A percentile compares a stretch with the other conserved stretches of the same genome.
phyloP scores from a whole-genome alignment of 2,113 vertebrate genomes.

The Xenus cinereus region DNA sequence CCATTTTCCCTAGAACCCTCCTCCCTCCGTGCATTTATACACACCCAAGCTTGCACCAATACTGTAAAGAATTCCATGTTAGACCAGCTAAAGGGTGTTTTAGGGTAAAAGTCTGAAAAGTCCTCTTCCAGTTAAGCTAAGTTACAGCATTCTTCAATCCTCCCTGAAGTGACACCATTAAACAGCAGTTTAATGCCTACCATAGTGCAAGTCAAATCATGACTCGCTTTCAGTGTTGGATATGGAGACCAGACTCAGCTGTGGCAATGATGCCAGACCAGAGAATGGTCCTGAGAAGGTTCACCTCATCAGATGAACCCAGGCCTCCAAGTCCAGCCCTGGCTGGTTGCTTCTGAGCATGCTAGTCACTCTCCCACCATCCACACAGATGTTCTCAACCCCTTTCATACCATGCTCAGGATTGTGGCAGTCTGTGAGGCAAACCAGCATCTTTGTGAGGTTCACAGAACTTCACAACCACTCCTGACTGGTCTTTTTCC shows the following conservation, averaged over 20 bases:
- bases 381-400: background rate
- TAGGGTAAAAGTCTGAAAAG: background rate
- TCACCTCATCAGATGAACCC: background rate
- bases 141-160: background rate
- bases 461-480: background rate
- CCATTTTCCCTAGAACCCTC: background rate
- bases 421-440: background rate
- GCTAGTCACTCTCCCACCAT: fast-evolving
- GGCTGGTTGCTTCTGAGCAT: background rate
- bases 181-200: background rate
- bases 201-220: background rate
- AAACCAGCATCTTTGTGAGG: background rate
- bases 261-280: background rate
- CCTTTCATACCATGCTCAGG: background rate
- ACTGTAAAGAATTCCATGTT: background rate
- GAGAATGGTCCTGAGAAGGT: background rate
- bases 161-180: background rate
- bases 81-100: background rate
- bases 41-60: background rate
- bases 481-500: background rate
- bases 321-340: background rate
- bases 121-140: background rate
- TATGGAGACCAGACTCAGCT: background rate
- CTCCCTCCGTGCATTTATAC: background rate
- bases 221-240: background rate